Conservation (phyloP, 2,888 invertebrate genomes). For the Parascotia fuliginaria region DNA sequence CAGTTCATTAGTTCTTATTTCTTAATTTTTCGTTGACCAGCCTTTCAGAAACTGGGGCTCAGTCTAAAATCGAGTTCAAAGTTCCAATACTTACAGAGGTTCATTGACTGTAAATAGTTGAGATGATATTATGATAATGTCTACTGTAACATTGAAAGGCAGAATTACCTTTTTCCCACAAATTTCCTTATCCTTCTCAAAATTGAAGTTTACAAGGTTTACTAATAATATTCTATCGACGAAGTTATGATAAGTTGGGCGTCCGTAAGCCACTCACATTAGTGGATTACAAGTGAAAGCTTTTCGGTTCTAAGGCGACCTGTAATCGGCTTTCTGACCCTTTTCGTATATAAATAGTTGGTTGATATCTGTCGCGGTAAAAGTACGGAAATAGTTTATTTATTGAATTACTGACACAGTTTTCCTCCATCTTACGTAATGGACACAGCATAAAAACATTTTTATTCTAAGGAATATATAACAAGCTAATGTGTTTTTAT, state of each 20-base stretch:
- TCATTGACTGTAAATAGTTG: too few species aligned
- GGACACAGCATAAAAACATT: too few species aligned
- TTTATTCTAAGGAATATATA: too few species aligned
- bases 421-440: neutral
- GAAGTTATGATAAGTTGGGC: conserved; percentile 56
- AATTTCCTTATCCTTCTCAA: neutral
- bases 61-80: too few species aligned
- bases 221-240: conserved; percentile 35
- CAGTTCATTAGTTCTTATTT: too few species aligned
- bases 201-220: neutral
- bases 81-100: too few species aligned
- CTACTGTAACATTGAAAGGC: too few species aligned
- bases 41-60: too few species aligned
- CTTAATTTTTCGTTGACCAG: too few species aligned
- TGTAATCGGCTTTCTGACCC: conserved; percentile 80
- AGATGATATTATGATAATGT: too few species aligned
- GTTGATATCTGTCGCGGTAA: conserved; percentile 44
- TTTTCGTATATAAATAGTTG: conserved; percentile 50
- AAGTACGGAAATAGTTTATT: conserved; percentile 10
- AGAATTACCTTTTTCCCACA: too few species aligned
- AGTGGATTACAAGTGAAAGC: conserved; percentile 78
- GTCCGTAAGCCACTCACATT: conserved; percentile 71
- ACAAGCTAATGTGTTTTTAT: too few species aligned
- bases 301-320: conserved; percentile 71
- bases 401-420: conserved; percentile 1